Evolutionary conservation across 1,140 invertebrate species (phyloP), one percentile per base, ranked within the genome.

Genomic region (Pantala flavescens): DNA sequence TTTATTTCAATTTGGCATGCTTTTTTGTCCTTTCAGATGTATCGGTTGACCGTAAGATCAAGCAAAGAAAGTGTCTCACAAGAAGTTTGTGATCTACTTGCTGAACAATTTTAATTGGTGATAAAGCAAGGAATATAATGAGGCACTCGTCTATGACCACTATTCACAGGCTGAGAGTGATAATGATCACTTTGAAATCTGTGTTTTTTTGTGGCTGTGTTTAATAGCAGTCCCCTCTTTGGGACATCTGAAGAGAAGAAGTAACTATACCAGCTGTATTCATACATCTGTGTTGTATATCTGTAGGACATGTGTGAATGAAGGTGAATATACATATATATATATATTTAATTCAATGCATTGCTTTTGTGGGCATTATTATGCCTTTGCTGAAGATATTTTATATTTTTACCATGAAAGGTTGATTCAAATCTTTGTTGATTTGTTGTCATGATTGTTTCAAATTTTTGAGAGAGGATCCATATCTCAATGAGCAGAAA

Each of bases 11-110:
- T n/a, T n/a, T n/a, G n/a, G n/a, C 9, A 36, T 36, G 28, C 28
- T n/a, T 74, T 36, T 72, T 7, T 43, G 80, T 77, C 80, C 80
- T 85, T 87, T 21, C 85, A 98, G 95, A 98, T 98, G 96, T 99
- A 95, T 86, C 92, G 97, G 81, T 86, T 99, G 78, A 99, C 97
- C 72, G 91, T 98, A 74, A 89, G 97, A 82, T 95, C 96, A 72
- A 98, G 95, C 84, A 98, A 98, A 87, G 96, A 98, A 84, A 87
- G 90, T 49, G 95, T 97, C 78, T 96, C 96, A 74, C 88, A 92
- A 81, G 92, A 94, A 86, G 86, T 96, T 78, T 95, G 93, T 81
- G 90, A 96, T 83, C 86, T 97, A 76, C 85, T 97, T 78, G 88
- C 90, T 80, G 93, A 97, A 84, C 94, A 96, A 85, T 96, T 97